Conservation (phyloP, 2,113 vertebrate genomes). For the Phalacrocorax carbo region DNA sequence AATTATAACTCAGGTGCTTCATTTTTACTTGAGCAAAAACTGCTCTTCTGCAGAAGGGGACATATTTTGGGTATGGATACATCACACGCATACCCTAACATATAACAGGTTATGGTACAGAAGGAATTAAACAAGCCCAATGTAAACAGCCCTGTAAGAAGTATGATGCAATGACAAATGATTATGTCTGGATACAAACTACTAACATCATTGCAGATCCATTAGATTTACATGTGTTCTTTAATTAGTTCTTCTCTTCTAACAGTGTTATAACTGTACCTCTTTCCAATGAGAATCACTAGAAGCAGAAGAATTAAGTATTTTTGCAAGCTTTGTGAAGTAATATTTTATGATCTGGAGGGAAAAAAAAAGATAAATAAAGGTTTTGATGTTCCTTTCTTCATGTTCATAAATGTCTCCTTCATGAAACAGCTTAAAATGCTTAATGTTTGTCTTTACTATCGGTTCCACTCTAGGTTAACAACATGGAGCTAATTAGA, state of each 20-base stretch:
- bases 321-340: slow-evolving; percentile 1
- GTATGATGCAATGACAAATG: not conserved
- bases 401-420: not conserved
- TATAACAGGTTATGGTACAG: not conserved
- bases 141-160: not conserved
- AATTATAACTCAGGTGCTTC: not conserved
- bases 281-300: not conserved
- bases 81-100: not conserved
- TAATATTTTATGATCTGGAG: not conserved
- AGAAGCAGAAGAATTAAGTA: not conserved
- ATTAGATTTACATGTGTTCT: not conserved
- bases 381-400: not conserved
- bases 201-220: not conserved
- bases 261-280: not conserved
- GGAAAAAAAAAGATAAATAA: not conserved
- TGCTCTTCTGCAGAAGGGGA: not conserved
- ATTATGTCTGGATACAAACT: not conserved
- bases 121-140: not conserved
- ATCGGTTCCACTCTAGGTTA: not conserved
- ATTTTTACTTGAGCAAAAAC: not conserved
- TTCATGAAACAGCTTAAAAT: not conserved
- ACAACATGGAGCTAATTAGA: not conserved
- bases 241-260: not conserved
- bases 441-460: not conserved
- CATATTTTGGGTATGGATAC: not conserved